Evolutionary conservation across 2,113 vertebrate genomes (phyloP).

Genomic region (Ia io): DNA sequence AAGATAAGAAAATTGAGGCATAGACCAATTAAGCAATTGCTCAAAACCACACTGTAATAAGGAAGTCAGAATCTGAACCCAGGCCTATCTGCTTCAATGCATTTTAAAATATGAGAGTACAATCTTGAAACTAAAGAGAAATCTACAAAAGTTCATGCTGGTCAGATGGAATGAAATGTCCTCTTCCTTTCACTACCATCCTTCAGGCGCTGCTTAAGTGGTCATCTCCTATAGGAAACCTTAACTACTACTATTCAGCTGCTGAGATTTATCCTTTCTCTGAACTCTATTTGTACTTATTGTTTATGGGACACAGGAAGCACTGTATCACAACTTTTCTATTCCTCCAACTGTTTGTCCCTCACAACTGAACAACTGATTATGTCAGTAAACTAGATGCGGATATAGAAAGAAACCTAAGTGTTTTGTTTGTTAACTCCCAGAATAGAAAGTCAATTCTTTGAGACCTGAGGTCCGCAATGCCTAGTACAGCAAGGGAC

Average conservation of each 20-base stretch:
- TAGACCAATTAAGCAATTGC: not conserved
- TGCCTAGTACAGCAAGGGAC: not conserved
- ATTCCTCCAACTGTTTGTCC: slow-evolving; percentile 57
- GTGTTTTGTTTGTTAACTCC: slow-evolving; percentile 4
- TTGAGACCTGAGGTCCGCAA: not conserved
- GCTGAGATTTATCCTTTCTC: slow-evolving; percentile 41
- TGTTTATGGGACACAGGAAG: slow-evolving; percentile 46
- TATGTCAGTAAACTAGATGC: slow-evolving; percentile 49
- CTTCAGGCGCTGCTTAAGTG: not conserved
- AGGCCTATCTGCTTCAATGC: not conserved
- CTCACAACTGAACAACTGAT: slow-evolving; percentile 23
- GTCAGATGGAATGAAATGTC: not conserved
- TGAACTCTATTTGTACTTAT: slow-evolving; percentile 30
- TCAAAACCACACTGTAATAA: not conserved
- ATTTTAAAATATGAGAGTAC: not conserved
- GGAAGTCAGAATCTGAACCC: not conserved
- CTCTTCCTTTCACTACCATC: not conserved
- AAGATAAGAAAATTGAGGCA: slow-evolving; percentile 8
- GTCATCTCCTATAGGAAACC: not conserved
- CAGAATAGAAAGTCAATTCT: slow-evolving; percentile 30
- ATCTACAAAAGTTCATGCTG: not conserved
- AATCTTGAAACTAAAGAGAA: not conserved
- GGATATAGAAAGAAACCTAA: slow-evolving; percentile 8
- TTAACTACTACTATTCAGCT: not conserved
- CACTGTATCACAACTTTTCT: not conserved